These are phyloP conservation scores for Diachasmimorpha longicaudata DNA, from an alignment of 1,140 invertebrate species.

Conservation along the genomic window DNA sequence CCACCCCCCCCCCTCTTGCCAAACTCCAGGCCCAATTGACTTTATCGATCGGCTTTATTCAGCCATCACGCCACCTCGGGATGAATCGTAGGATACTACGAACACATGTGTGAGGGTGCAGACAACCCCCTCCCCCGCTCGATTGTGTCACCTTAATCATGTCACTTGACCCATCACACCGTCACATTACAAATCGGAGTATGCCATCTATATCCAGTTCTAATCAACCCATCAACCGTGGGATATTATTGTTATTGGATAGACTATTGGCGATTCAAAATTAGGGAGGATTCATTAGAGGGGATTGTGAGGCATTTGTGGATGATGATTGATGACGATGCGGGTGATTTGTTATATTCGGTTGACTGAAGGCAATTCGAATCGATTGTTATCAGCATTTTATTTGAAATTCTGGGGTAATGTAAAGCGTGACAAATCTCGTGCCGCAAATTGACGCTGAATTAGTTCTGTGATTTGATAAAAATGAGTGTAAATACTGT, in stretches of 20 bases:
- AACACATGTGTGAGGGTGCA: background rate
- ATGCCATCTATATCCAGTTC: background rate
- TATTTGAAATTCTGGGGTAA: no score
- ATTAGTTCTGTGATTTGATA: no score
- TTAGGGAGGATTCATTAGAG: background rate
- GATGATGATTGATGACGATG: background rate
- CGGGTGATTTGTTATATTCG: background rate
- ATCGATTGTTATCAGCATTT: background rate
- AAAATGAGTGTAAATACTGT: no score
- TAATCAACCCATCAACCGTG: background rate
- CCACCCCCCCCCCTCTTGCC: background rate
- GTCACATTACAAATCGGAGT: background rate
- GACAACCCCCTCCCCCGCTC: background rate
- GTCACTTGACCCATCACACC: background rate
- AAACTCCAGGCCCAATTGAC: background rate
- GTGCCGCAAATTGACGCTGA: no score
- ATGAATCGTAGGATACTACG: background rate
- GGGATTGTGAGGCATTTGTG: background rate
- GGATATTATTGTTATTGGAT: background rate
- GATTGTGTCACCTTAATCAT: background rate
- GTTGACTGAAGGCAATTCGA: background rate
- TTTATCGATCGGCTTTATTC: constrained; percentile 1
- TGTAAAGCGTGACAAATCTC: no score
- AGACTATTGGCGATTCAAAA: background rate
- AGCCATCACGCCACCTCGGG: background rate